These are phyloP conservation scores for Heterohyrax brucei DNA, from an alignment of 2,797 vertebrate species.

Conservation along the genomic window DNA sequence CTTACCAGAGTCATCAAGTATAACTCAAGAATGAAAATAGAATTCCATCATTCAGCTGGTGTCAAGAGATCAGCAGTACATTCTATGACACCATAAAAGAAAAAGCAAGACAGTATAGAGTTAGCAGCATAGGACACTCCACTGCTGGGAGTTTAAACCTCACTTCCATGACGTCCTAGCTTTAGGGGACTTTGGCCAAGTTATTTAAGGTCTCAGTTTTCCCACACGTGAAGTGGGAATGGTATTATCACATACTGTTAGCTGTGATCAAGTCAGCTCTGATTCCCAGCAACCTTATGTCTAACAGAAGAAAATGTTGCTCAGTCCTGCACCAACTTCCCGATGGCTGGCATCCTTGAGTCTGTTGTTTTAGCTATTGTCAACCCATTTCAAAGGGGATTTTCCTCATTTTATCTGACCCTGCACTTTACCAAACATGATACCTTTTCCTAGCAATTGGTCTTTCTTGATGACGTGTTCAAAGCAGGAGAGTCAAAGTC, in stretches of 20 bases:
- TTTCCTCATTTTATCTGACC: background rate
- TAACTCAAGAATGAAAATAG: slow-evolving; percentile 47
- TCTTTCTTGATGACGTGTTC: background rate
- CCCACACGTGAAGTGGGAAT: background rate
- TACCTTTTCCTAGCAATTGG: background rate
- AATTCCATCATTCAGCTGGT: slow-evolving; percentile 3
- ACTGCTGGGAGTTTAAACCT: background rate
- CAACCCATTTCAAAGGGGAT: background rate
- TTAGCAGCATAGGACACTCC: background rate
- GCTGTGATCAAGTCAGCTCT: background rate
- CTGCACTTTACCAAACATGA: background rate
- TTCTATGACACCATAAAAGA: background rate
- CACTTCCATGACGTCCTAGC: background rate
- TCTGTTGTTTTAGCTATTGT: background rate
- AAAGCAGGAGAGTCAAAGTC: background rate
- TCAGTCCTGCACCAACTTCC: background rate
- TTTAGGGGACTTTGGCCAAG: background rate
- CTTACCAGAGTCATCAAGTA: background rate
- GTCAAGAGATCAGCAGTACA: background rate
- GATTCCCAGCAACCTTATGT: background rate
- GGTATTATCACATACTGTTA: background rate
- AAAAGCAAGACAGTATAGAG: background rate
- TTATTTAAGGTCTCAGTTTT: slow-evolving; percentile 10
- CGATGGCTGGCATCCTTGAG: background rate
- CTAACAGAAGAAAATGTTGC: background rate